Evolutionary conservation across 2,888 invertebrate species (phyloP).

Genomic region (Meghimatium bilineatum): DNA sequence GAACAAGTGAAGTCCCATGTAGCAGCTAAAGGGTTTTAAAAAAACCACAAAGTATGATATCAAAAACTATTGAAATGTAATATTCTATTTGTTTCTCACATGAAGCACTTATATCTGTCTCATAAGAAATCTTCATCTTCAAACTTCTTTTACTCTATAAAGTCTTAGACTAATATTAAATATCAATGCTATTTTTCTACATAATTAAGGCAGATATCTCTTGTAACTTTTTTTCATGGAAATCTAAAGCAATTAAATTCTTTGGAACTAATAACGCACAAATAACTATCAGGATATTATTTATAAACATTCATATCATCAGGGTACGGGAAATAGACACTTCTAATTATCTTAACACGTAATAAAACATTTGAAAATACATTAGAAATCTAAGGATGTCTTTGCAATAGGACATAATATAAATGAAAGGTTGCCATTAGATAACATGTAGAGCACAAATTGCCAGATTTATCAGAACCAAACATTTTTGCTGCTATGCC

Average conservation of each 20-base stretch:
- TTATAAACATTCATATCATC: not conserved
- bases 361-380: not conserved
- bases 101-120: too few species aligned
- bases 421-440: conserved; percentile 1
- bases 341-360: not conserved
- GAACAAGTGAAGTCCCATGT: too few species aligned
- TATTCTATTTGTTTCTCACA: too few species aligned
- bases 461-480: not conserved
- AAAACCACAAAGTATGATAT: too few species aligned
- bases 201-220: not conserved
- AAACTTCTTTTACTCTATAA: too few species aligned
- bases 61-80: too few species aligned
- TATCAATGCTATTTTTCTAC: too few species aligned
- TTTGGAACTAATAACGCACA: not conserved
- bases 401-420: not conserved
- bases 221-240: not conserved
- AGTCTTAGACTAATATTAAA: too few species aligned
- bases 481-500: not conserved
- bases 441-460: not conserved
- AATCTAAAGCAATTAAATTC: not conserved
- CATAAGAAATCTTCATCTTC: too few species aligned
- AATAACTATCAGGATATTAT: not conserved
- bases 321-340: not conserved
- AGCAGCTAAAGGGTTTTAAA: too few species aligned
- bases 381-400: not conserved